Evolutionary conservation across 2,797 vertebrate genomes (phyloP), one percentile per base, ranked within the genome.

Genomic region (Pogoniulus pusillus): DNA sequence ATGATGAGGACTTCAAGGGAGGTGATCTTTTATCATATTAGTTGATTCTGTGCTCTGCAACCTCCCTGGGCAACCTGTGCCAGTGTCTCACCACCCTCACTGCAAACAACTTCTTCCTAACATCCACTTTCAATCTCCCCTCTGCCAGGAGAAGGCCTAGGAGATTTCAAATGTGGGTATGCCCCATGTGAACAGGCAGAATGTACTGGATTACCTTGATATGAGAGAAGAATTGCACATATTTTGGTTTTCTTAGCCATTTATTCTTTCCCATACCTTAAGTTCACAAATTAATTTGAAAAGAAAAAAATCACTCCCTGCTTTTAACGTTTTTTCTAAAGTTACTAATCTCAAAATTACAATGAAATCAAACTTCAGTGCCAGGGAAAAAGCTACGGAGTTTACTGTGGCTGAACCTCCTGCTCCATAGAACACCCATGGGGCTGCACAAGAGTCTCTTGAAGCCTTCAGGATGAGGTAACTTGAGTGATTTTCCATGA

Each of bases 161-260:
- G 71, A 39, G 20, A 23, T n/a, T 70, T 78, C 43, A 64, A 15
- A 82, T 32, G 35, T 26, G n/a, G 9, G 20, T 11, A 60, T 62
- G 7, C 70, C 27, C 11, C 45, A 39, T 24, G 8, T 6, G 14
- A 49, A 34, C 9, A 73, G 45, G 29, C 35, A 59, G 58, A 60
- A 65, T 16, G 5, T 55, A 53, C 35, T 57, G 19, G 45, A 65
- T 47, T 73, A 41, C 41, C 16, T 17, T 16, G 17, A 41, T 7
- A 26, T 2, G 10, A 60, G 14, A 18, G 73, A 55, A 24, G 13
- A 24, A 24, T 4, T 30, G 7, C 1, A 1, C 6, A 4, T 30
- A 41, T 29, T 72, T 66, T 72, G 8, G 4, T 53, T 58, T 53
- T 35, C 32, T 57, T 57, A 35, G 43, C 54, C 60, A 43, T 18